Conservation (phyloP, 1,140 invertebrate species). For the Ooceraea biroi region DNA sequence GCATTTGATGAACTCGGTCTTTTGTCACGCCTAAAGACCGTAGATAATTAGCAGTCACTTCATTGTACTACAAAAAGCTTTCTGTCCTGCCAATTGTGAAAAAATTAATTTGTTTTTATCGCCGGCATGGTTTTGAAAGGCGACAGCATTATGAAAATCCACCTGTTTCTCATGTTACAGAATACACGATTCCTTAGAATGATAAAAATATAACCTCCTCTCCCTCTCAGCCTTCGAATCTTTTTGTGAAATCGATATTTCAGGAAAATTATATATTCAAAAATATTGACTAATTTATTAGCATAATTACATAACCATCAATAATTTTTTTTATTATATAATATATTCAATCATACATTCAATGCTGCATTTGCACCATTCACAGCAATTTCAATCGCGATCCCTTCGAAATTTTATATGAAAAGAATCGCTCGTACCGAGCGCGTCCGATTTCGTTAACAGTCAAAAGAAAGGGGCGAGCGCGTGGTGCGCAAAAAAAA, state of each 20-base stretch:
- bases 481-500: not conserved
- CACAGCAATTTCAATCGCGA: constrained; percentile 9
- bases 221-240: not conserved
- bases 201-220: not conserved
- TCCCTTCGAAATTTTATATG: constrained; percentile 29
- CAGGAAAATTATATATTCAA: not conserved
- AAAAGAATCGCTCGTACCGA: constrained; percentile 37
- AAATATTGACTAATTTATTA: too few species aligned
- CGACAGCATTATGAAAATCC: constrained; percentile 7
- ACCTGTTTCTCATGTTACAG: not conserved
- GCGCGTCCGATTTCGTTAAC: not conserved
- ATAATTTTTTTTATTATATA: too few species aligned
- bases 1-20: constrained; percentile 41
- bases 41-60: constrained; percentile 46
- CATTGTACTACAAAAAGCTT: not conserved
- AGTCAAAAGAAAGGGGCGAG: constrained; percentile 22
- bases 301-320: too few species aligned
- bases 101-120: constrained; percentile 37
- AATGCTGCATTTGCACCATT: not conserved
- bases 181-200: not conserved
- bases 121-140: not conserved
- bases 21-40: constrained; percentile 39
- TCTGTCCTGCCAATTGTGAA: not conserved
- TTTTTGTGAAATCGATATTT: not conserved
- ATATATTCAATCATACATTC: not conserved